Conservation (phyloP, 2,888 invertebrate genomes). For the Eudemis profundana region DNA sequence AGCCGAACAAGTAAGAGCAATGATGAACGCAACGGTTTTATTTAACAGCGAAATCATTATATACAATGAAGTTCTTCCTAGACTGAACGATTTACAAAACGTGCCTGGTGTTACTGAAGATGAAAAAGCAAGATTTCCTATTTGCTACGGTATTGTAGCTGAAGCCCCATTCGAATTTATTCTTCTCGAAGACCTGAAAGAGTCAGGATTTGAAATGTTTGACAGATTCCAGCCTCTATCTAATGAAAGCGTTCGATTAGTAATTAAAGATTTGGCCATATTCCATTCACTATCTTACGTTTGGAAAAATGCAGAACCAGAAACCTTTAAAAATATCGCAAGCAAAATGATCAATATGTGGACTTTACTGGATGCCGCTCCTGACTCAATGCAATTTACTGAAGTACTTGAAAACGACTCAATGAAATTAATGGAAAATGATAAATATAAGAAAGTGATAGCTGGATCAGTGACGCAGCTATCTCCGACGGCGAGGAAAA, state of each 20-base stretch:
- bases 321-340: slow-evolving; percentile 49
- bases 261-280: slow-evolving; percentile 59
- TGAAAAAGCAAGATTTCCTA: slow-evolving; percentile 55
- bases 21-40: slow-evolving; percentile 45
- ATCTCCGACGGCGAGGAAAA: slow-evolving; percentile 31
- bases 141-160: slow-evolving; percentile 55
- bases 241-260: slow-evolving; percentile 54
- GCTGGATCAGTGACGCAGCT: slow-evolving; percentile 46
- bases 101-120: slow-evolving; percentile 54
- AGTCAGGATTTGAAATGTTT: slow-evolving; percentile 54
- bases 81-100: slow-evolving; percentile 56
- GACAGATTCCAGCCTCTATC: slow-evolving; percentile 57
- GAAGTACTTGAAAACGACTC: slow-evolving; percentile 47
- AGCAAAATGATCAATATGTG: slow-evolving; percentile 50
- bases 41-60: slow-evolving; percentile 60
- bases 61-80: slow-evolving; percentile 59
- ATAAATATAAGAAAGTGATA: slow-evolving; percentile 51
- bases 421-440: slow-evolving; percentile 47
- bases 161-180: slow-evolving; percentile 59
- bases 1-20: slow-evolving; percentile 47
- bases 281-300: slow-evolving; percentile 64
- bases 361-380: slow-evolving; percentile 1
- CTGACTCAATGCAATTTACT: slow-evolving; percentile 21
- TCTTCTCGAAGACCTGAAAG: slow-evolving; percentile 61
- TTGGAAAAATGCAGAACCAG: slow-evolving; percentile 57